Evolutionary conservation across 2,113 vertebrate species (phyloP).

Genomic region (Crypturellus undulatus): DNA sequence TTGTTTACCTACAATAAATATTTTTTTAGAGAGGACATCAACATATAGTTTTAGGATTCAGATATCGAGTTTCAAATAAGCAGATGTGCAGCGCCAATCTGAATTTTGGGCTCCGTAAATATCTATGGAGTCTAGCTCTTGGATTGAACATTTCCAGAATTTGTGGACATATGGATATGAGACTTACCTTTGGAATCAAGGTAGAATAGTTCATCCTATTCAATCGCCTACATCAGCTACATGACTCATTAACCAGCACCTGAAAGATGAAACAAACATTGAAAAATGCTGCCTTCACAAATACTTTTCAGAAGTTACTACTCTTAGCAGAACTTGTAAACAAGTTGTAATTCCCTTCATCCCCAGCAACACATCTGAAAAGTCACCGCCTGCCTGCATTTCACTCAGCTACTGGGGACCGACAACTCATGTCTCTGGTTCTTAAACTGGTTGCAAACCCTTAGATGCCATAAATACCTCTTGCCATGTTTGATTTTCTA

Average conservation of each 20-base stretch:
- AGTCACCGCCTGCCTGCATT: not conserved
- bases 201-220: not conserved
- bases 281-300: not conserved
- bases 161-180: not conserved
- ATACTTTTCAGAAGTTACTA: not conserved
- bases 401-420: not conserved
- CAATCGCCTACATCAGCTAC: not conserved
- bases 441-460: not conserved
- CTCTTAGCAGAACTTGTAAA: not conserved
- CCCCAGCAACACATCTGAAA: not conserved
- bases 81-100: not conserved
- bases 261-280: not conserved
- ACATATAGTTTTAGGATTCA: not conserved
- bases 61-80: not conserved
- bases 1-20: not conserved
- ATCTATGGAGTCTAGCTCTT: not conserved
- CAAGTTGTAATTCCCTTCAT: not conserved
- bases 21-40: not conserved
- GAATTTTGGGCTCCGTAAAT: not conserved
- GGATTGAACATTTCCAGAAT: fast-evolving
- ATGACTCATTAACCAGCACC: not conserved
- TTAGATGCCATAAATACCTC: not conserved
- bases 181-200: not conserved
- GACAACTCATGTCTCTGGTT: not conserved
- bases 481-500: not conserved